Percentiles rank a stretch among this genome's conserved stretches.
Evolutionary conservation across 2,888 invertebrate genomes (phyloP).

Genomic region (Scaptomyza caliginosa): DNA sequence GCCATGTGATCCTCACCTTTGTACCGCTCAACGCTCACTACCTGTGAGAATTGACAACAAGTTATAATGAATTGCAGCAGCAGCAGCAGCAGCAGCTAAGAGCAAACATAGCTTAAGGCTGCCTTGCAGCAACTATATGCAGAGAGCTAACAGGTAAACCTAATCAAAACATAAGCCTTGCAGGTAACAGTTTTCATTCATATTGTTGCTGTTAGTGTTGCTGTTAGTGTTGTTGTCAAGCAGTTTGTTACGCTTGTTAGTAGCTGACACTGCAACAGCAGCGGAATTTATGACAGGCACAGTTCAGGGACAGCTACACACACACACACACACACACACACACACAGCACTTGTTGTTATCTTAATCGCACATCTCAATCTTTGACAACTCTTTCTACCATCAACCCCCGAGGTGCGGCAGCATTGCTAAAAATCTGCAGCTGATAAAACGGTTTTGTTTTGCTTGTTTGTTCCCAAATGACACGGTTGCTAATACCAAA

Average conservation of each 20-base stretch:
- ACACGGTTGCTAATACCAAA: conserved; percentile 24
- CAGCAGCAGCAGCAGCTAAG: conserved; percentile 16
- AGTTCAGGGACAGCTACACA: conserved; percentile 24
- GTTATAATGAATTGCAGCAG: conserved; percentile 68
- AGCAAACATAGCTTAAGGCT: conserved; percentile 27
- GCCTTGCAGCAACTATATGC: conserved; percentile 17
- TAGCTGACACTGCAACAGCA: conserved; percentile 58
- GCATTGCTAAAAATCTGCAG: conserved; percentile 20
- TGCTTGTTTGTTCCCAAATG: conserved; percentile 21
- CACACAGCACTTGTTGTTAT: background rate
- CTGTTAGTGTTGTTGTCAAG: conserved; percentile 30
- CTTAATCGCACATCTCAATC: conserved; percentile 25
- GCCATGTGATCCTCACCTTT: conserved; percentile 71
- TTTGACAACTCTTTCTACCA: conserved; percentile 18
- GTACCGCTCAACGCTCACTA: conserved; percentile 37
- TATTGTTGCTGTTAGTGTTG: conserved; percentile 15
- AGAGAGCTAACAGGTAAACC: conserved; percentile 52
- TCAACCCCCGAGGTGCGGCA: conserved; percentile 2
- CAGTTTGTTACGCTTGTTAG: conserved; percentile 74
- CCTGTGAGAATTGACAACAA: conserved; percentile 77
- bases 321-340: background rate
- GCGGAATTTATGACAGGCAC: conserved; percentile 65
- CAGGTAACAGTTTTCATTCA: conserved; percentile 74
- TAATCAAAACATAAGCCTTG: conserved; percentile 63
- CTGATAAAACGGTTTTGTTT: conserved; percentile 28